These are phyloP conservation scores for Arothron firmamentum DNA, from an alignment of 2,113 vertebrate genomes.

Conservation along the genomic window DNA sequence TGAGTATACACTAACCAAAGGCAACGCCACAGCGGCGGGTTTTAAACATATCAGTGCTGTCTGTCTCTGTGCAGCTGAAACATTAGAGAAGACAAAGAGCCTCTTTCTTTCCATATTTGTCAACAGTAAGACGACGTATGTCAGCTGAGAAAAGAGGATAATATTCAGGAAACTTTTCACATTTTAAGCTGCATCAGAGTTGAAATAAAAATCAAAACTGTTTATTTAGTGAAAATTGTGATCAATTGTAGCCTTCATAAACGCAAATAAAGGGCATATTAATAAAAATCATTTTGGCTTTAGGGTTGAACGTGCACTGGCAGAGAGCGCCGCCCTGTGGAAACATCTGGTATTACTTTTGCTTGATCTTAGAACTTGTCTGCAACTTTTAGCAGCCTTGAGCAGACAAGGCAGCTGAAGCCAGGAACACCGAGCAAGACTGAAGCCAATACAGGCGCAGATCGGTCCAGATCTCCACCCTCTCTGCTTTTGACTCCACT, in stretches of 20 bases:
- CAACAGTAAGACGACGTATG: no score
- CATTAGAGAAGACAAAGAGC: conserved; percentile 23
- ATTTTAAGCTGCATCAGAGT: neutral
- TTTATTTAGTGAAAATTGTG: no score
- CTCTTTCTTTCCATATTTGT: neutral
- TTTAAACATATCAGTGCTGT: conserved; percentile 48
- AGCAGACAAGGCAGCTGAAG: neutral
- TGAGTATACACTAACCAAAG: conserved; percentile 32
- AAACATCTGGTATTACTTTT: conserved; percentile 12
- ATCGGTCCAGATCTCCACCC: conserved; percentile 21
- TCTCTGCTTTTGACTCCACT: conserved; percentile 1
- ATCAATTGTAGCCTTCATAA: no score
- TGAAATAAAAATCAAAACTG: neutral
- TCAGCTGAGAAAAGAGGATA: no score
- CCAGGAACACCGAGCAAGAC: conserved; percentile 4
- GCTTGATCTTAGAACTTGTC: neutral
- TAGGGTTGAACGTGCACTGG: neutral
- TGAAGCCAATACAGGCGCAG: conserved; percentile 15
- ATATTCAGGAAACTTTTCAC: no score
- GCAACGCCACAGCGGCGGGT: conserved; percentile 44
- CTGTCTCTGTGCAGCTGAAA: conserved; percentile 47
- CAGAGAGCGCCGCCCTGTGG: conserved; percentile 45
- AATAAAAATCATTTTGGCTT: neutral
- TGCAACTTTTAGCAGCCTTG: neutral
- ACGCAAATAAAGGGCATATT: neutral